Evolutionary conservation across 2,113 vertebrate species (phyloP), one percentile per base, ranked within the genome.

Genomic region (Tachycineta bicolor): DNA sequence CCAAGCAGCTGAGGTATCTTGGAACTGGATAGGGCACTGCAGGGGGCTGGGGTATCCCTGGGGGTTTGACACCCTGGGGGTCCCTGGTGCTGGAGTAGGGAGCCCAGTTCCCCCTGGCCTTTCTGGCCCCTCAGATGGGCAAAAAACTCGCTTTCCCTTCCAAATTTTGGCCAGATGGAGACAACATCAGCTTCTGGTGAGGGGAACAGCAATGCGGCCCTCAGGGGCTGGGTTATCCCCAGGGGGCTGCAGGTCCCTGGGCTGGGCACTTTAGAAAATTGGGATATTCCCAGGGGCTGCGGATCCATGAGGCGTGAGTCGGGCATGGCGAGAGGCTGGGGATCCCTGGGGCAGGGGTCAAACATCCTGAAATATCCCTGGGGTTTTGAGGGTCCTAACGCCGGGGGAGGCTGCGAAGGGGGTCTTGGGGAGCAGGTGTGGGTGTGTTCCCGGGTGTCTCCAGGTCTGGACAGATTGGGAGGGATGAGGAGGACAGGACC

Each of bases 321-420:
- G 13, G 25, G 8, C 19, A 62, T 13, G 17, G 2, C 5, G 2
- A 44, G 14, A 12, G 8, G 43, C 19, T 43, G 19, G 17, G 10
- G 12, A 16, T 26, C 39, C 26, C 31, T 5, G 33, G 25, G 52
- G 6, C 12, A 14, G 37, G 22, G 6, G 3, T 29, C 15, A 24
- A 9, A 1, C 16, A 22, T 13, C 50, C 34, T 4, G 34, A 63
- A 71, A 63, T 7, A 65, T 3, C 34, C 50, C 25, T 13, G 29
- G 8, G 8, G 9, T 5, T 3, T 22, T 20, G 55, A 18, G 75
- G 11, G 8, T 55, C 49, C 5, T 3, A 5, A 19, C 0, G 29
- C 28, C 3, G 19, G n/a, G 28, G 15, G 39, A 47, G n/a, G 56
- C 41, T 3, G 2, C 2, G 0, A 24, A 6, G 47, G 64, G 33